Evolutionary conservation across 92 coral and sea anemone species (phyloP).

Genomic region (Montipora capitata): DNA sequence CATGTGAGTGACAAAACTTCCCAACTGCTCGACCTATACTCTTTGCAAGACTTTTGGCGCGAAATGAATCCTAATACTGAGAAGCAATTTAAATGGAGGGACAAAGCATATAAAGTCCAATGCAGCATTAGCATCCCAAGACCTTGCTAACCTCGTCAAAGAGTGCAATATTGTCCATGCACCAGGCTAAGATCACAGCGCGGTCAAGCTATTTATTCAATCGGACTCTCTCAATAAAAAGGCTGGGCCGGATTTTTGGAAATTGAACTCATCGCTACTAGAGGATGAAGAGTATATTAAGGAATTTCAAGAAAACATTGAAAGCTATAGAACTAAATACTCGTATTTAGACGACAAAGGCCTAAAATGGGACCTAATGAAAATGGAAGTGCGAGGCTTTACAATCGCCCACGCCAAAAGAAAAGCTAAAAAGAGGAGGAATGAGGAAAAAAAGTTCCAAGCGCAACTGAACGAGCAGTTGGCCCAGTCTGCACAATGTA

Average conservation of each 20-base stretch:
- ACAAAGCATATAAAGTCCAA: not conserved
- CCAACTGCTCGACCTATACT: not conserved
- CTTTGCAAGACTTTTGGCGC: conserved; percentile 7
- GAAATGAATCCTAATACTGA: not conserved
- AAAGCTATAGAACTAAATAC: not conserved
- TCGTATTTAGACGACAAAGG: not conserved
- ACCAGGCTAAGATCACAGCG: conserved; percentile 15
- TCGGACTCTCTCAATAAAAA: not conserved
- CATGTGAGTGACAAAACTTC: not conserved
- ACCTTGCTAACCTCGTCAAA: not conserved
- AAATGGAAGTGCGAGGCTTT: not conserved
- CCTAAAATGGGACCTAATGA: not conserved
- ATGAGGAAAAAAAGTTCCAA: not conserved
- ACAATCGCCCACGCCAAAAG: not conserved
- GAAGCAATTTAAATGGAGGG: not conserved
- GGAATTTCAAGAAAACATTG: not conserved
- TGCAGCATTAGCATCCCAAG: not conserved
- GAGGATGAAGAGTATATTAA: not conserved
- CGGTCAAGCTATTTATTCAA: not conserved
- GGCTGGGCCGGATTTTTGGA: conserved; percentile 17
- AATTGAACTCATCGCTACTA: conserved; percentile 20
- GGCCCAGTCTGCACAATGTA: not conserved
- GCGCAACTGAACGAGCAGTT: not conserved
- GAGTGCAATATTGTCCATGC: conserved; percentile 3
- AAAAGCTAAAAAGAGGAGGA: not conserved